Evolutionary conservation across 2,113 vertebrate species (phyloP).

Genomic region (Aldabrachelys gigantea): DNA sequence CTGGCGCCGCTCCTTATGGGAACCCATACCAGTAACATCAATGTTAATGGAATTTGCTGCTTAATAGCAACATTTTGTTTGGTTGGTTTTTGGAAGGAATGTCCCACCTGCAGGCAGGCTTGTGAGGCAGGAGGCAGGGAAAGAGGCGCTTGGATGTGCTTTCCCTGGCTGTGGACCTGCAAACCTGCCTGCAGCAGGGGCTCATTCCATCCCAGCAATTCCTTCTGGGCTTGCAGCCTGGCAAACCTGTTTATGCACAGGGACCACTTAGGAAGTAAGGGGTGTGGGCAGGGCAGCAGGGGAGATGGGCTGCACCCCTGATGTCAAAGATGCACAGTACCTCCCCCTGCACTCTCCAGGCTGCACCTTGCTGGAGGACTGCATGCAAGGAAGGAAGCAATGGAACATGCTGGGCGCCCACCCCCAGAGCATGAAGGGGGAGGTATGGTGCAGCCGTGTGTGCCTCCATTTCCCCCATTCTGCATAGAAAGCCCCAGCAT

Average conservation of each 20-base stretch:
- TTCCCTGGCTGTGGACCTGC: not conserved
- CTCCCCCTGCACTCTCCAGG: not conserved
- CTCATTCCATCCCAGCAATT: not conserved
- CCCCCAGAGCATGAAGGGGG: not conserved
- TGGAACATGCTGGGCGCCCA: not conserved
- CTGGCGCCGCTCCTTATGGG: too few relatives aligned
- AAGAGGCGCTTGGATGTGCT: not conserved
- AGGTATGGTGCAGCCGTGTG: not conserved
- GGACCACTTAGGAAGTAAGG: not conserved
- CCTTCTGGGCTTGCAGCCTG: not conserved
- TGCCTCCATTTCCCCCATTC: not conserved
- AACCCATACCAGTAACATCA: too few relatives aligned
- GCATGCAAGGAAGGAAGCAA: not conserved
- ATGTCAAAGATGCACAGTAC: not conserved
- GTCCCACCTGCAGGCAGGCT: too few relatives aligned
- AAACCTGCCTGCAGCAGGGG: not conserved
- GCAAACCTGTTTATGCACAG: not conserved
- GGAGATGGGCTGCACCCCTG: not conserved
- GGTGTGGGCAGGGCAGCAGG: not conserved
- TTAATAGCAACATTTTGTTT: too few relatives aligned
- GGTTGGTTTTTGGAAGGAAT: too few relatives aligned
- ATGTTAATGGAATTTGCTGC: too few relatives aligned
- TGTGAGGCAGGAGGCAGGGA: not conserved
- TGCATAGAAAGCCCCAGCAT: not conserved
- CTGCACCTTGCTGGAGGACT: not conserved